phyloP scores from a whole-genome alignment of 2,888 invertebrate species.

The Furcula furcula region DNA sequence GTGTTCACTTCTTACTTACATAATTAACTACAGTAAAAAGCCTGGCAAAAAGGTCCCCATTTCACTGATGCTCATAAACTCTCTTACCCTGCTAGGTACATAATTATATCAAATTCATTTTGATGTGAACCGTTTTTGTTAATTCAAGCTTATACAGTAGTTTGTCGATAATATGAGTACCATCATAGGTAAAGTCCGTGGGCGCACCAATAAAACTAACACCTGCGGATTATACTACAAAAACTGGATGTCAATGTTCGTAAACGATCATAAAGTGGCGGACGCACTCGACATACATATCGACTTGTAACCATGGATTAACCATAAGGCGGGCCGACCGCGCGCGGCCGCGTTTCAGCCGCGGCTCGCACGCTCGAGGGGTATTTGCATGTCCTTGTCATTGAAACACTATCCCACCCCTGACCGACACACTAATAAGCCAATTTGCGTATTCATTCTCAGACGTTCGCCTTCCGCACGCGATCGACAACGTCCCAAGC shows the following conservation, averaged over 20 bases:
- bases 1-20: too few species aligned
- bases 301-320: slow-evolving; percentile 30
- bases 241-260: slow-evolving; percentile 34
- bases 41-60: too few species aligned
- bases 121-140: too few species aligned
- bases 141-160: too few species aligned
- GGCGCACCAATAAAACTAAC: slow-evolving; percentile 24
- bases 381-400: background rate
- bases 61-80: too few species aligned
- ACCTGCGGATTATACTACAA: slow-evolving; percentile 40
- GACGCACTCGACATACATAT: slow-evolving; percentile 39
- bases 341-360: slow-evolving; percentile 7
- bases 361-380: background rate
- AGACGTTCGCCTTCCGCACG: slow-evolving; percentile 23
- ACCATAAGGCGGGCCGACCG: slow-evolving; percentile 18
- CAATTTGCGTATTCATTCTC: slow-evolving; percentile 67
- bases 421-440: slow-evolving; percentile 66
- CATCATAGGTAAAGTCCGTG: too few species aligned
- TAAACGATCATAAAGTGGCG: slow-evolving; percentile 36
- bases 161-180: too few species aligned
- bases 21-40: too few species aligned
- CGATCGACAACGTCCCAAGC: slow-evolving; percentile 11
- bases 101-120: too few species aligned
- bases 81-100: too few species aligned
- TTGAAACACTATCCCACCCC: slow-evolving; percentile 11